Evolutionary conservation across 2,888 invertebrate species (phyloP).

Genomic region (Andricus quercusramuli): DNA sequence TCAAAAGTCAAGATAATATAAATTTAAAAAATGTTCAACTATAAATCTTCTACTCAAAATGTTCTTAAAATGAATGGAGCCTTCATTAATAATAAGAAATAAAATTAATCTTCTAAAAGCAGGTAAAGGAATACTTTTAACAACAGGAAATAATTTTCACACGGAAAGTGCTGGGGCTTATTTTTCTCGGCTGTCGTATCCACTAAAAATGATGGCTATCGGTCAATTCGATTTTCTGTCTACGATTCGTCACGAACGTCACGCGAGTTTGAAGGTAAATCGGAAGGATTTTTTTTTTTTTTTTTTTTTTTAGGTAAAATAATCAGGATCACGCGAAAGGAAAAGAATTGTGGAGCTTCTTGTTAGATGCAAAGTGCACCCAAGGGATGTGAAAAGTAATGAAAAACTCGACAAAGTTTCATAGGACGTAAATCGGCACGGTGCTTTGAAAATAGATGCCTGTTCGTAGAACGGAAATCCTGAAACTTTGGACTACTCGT

Average conservation of each 20-base stretch:
- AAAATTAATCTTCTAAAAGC: background rate
- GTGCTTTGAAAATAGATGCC: constrained; percentile 4
- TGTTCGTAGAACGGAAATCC: background rate
- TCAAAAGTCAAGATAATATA: too few species aligned
- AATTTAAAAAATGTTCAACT: too few species aligned
- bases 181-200: background rate
- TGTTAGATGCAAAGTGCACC: constrained; percentile 3
- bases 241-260: background rate
- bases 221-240: background rate
- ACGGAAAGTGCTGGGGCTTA: background rate
- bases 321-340: background rate
- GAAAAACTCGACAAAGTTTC: constrained; percentile 30
- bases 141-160: constrained; percentile 7
- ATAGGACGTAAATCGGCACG: constrained; percentile 11
- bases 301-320: constrained; percentile 1
- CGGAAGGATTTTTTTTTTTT: background rate
- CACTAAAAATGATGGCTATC: background rate
- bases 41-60: too few species aligned
- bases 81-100: too few species aligned
- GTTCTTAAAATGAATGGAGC: too few species aligned
- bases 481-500: background rate
- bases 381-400: constrained; percentile 16
- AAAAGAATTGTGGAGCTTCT: background rate
- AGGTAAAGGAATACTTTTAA: background rate
- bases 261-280: background rate